Conservation (phyloP, 2,797 vertebrate species). For the Alectoris magna region DNA sequence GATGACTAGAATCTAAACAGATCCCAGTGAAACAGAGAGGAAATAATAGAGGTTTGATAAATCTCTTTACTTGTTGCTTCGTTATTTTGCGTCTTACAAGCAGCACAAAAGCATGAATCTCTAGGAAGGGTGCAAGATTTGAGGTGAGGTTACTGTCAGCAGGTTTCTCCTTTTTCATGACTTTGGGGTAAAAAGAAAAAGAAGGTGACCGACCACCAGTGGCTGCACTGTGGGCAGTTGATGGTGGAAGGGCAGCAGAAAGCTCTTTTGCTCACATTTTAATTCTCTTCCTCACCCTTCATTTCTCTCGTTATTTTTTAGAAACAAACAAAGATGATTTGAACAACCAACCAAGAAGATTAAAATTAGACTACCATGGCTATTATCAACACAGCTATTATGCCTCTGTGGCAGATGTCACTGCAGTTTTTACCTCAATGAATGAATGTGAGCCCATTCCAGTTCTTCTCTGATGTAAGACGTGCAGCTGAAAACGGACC, state of each 20-base stretch:
- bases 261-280: background rate
- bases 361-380: background rate
- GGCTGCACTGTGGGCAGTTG: background rate
- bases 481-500: background rate
- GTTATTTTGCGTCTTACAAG: background rate
- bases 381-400: background rate
- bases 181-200: background rate
- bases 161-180: background rate
- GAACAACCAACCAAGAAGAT: background rate
- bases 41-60: background rate
- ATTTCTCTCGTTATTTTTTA: background rate
- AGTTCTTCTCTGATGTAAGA: background rate
- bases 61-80: background rate
- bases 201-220: background rate
- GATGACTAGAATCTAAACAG: background rate
- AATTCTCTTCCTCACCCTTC: background rate
- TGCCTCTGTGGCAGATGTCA: background rate
- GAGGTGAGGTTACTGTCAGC: background rate
- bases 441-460: background rate
- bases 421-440: background rate
- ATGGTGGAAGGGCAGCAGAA: background rate
- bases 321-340: background rate
- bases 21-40: background rate
- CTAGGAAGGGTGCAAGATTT: background rate
- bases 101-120: background rate